Evolutionary conservation across 2,888 invertebrate genomes (phyloP).

Genomic region (Scaptomyza reducta): DNA sequence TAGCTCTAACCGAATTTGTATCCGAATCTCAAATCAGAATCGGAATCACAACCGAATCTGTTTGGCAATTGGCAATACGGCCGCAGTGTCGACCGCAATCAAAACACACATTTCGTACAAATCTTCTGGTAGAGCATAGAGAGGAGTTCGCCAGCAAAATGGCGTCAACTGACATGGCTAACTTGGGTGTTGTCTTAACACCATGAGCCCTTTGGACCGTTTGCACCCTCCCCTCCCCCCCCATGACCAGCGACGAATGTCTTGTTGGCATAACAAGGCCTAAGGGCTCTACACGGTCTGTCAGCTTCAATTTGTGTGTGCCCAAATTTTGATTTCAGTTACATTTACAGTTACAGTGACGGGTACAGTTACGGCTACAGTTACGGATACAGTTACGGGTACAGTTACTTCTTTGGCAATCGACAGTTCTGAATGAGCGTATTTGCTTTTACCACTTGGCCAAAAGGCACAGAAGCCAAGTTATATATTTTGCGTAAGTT

Average conservation of each 20-base stretch:
- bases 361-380: slow-evolving; percentile 1
- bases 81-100: slow-evolving; percentile 51
- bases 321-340: slow-evolving; percentile 20
- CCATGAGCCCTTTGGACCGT: slow-evolving; percentile 1
- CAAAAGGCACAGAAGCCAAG: not conserved
- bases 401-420: too few species aligned
- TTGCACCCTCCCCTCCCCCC: not conserved
- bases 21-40: slow-evolving; percentile 14
- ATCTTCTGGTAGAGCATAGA: slow-evolving; percentile 53
- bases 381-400: too few species aligned
- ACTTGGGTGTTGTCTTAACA: slow-evolving; percentile 23
- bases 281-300: slow-evolving; percentile 65
- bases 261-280: slow-evolving; percentile 48
- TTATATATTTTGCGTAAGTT: not conserved
- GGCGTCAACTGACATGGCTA: slow-evolving; percentile 55
- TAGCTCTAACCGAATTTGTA: slow-evolving; percentile 15
- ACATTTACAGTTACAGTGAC: slow-evolving; percentile 1
- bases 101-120: slow-evolving; percentile 38
- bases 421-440: too few species aligned
- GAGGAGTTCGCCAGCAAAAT: slow-evolving; percentile 32
- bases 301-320: slow-evolving; percentile 66
- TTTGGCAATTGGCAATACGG: slow-evolving; percentile 32
- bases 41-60: slow-evolving; percentile 4
- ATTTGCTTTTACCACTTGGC: too few species aligned
- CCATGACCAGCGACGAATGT: too few species aligned